Base-by-base conservation (phyloP, 2,797 vertebrate genomes). In the Taenioides sp. region DNA sequence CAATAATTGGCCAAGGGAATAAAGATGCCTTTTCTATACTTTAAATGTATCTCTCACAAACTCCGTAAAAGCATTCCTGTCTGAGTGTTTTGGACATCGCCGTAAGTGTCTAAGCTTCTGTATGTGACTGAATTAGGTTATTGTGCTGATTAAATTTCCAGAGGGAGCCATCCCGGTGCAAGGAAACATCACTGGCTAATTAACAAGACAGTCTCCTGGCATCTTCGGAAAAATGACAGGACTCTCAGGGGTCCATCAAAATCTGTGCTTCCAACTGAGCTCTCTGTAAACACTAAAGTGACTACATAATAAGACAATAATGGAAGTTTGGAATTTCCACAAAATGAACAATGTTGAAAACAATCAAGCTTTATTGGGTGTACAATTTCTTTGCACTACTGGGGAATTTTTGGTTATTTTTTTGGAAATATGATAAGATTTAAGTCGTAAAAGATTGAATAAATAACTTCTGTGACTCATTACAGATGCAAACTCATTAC, bases 141-240 rank as follows among this genome's bases (percentile, higher is more conserved):
- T 86, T 88, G 83, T 87, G 79, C 79, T 84, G 77, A 86, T 89
- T 88, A 81, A 83, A 91, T 90, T 90, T 92, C 89, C 91, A 88
- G 78, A 72, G 86, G 88, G 90, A 90, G 67, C 78, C 75, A 87
- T 77, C 54, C 65, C 52, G 71, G 71, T 88, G 81, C 83, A 84
- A 82, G 71, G 84, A 88, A 88, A 87, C 84, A 85, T 82, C 70
- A 60, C 84, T 87, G 79, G 83, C 91, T 88, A 92, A 92, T 93
- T 93, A 90, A 86, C 76, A 80, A 80, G 70, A 83, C 81, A 80
- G 85, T 91, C 90, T 90, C 87, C 73, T 80, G 89, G 84, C 78
- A 65, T 86, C 84, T 77, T 90, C 27, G 83, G 77, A 67, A 86
- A 86, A 88, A 86, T 84, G 78, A 79, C 69, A 47, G 78, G 54